These are phyloP conservation scores for Pseudochaenichthys georgianus DNA, from an alignment of 2,797 vertebrate genomes.

Conservation along the genomic window DNA sequence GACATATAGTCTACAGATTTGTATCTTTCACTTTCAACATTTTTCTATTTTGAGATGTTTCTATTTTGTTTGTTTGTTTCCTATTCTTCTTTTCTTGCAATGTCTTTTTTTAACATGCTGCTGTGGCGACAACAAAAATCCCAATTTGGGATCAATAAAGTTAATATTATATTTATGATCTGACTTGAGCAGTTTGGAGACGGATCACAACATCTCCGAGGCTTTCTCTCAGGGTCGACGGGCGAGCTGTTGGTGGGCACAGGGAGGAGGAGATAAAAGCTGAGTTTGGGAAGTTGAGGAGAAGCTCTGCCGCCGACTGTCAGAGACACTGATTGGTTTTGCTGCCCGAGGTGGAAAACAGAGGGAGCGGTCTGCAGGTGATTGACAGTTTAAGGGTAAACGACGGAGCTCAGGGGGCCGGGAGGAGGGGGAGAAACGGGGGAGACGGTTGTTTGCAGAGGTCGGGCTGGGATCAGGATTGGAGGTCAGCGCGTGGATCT, in stretches of 20 bases:
- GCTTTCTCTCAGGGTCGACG: constrained; percentile 46
- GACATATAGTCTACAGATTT: no score
- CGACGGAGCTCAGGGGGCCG: constrained; percentile 14
- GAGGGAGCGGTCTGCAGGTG: constrained; percentile 27
- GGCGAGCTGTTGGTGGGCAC: constrained; percentile 44
- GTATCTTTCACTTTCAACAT: no score
- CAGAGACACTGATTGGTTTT: constrained; percentile 67
- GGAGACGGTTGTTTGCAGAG: not conserved
- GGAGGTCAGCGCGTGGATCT: not conserved
- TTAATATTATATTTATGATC: not conserved
- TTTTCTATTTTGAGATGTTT: no score
- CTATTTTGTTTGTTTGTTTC: no score
- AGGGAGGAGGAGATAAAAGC: not conserved
- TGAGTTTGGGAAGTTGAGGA: constrained; percentile 43
- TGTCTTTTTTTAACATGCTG: no score
- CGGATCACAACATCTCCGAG: constrained; percentile 17
- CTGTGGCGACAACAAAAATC: no score
- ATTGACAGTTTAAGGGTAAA: constrained; percentile 39
- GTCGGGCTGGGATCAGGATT: not conserved
- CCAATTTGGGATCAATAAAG: no score
- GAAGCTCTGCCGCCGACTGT: constrained; percentile 43
- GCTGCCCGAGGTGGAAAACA: constrained; percentile 44
- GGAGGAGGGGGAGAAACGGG: not conserved
- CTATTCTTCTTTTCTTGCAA: no score
- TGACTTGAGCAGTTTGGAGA: constrained; percentile 41